These are phyloP conservation scores for Gorsachius goisagi DNA, from an alignment of 2,113 vertebrate genomes.

Conservation along the genomic window DNA sequence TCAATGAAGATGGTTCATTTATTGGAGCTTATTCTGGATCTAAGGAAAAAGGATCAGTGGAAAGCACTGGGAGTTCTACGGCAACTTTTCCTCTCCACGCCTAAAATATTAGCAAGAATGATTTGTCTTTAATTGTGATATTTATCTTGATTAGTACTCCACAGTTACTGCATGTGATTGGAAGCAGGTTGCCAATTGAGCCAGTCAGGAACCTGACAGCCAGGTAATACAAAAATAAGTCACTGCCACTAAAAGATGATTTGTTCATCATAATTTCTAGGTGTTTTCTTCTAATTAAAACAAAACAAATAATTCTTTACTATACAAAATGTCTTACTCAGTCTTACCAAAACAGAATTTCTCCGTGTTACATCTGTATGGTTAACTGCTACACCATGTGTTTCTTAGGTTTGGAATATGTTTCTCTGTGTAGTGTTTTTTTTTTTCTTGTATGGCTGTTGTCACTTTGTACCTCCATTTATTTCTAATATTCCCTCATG, in stretches of 20 bases:
- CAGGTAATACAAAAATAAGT: slow-evolving; percentile 24
- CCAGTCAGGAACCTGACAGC: not conserved
- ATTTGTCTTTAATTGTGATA: slow-evolving; percentile 6
- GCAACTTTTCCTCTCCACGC: slow-evolving; percentile 78
- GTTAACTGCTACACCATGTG: not conserved
- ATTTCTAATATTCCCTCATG: not conserved
- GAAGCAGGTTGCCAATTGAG: slow-evolving; percentile 9
- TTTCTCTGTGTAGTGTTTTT: slow-evolving; percentile 26
- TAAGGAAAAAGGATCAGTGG: slow-evolving; percentile 86
- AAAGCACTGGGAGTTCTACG: slow-evolving; percentile 83
- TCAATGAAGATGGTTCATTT: slow-evolving; percentile 97
- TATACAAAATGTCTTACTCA: not conserved
- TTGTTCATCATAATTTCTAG: not conserved
- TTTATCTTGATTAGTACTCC: slow-evolving; percentile 35
- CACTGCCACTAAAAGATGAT: slow-evolving; percentile 60
- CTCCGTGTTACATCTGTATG: not conserved
- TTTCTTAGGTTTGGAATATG: slow-evolving; percentile 23
- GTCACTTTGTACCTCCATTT: not conserved
- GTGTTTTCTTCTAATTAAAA: slow-evolving; percentile 30
- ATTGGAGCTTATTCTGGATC: slow-evolving; percentile 91
- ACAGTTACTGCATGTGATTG: not conserved
- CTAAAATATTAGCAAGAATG: not conserved
- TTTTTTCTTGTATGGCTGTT: not conserved
- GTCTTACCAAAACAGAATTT: not conserved
- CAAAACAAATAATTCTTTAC: not conserved